Percentiles rank a stretch among this genome's conserved stretches.
Evolutionary conservation across 2,113 vertebrate species (phyloP).

Genomic region (Psilopogon haemacephalus): DNA sequence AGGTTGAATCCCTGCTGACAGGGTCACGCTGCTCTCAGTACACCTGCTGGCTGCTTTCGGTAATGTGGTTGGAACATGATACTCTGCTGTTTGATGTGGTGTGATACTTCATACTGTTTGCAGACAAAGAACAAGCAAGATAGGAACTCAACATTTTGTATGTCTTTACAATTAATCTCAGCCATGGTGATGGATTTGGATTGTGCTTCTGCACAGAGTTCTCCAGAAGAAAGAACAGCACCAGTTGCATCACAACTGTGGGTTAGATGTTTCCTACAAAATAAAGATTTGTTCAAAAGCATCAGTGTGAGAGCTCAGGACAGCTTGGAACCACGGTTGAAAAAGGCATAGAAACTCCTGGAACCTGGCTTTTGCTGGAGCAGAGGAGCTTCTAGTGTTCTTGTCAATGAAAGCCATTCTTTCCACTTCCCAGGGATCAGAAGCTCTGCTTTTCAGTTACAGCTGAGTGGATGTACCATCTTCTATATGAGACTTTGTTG

Average conservation of each 20-base stretch:
- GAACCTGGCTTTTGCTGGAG: background rate
- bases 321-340: background rate
- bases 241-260: background rate
- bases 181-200: background rate
- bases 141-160: background rate
- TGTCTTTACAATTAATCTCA: background rate
- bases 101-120: background rate
- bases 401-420: background rate
- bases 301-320: background rate
- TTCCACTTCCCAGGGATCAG: background rate
- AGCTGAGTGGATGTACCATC: background rate
- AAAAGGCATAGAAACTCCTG: background rate
- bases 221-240: background rate
- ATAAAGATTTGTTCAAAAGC: background rate
- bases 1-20: background rate
- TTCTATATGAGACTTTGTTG: background rate
- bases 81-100: background rate
- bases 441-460: background rate
- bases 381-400: rapidly evolving
- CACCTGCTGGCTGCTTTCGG: background rate
- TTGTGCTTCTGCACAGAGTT: background rate
- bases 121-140: background rate
- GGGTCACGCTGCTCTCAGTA: background rate
- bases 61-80: background rate
- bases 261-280: background rate